phyloP scores from a whole-genome alignment of 1,140 invertebrate species.

The Andricus grossulariae region DNA sequence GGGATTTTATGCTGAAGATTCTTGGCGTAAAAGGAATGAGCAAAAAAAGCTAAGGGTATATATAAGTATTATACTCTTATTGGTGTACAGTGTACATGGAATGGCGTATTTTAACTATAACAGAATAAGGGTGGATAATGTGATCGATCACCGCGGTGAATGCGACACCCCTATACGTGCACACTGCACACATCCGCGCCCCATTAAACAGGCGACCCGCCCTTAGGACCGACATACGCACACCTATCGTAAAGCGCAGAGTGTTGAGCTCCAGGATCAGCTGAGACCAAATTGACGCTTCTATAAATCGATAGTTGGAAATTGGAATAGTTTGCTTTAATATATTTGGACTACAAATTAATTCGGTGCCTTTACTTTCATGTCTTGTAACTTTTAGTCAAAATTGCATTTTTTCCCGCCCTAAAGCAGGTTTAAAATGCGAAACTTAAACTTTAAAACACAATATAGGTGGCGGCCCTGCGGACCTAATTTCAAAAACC shows the following conservation, averaged over 20 bases:
- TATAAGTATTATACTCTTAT: not conserved
- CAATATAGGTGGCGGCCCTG: too few relatives aligned
- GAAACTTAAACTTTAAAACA: too few relatives aligned
- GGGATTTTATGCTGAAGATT: too few relatives aligned
- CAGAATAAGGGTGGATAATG: conserved; percentile 69
- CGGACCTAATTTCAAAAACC: too few relatives aligned
- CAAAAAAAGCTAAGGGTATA: too few relatives aligned
- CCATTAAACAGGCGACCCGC: conserved; percentile 68
- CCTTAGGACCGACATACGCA: conserved; percentile 63
- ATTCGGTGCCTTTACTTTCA: too few relatives aligned
- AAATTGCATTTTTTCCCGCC: too few relatives aligned
- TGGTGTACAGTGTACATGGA: conserved; percentile 56
- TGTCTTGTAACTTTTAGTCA: too few relatives aligned
- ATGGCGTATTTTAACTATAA: conserved; percentile 68
- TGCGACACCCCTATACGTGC: conserved; percentile 70
- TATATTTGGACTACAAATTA: too few relatives aligned
- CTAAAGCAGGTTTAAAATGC: too few relatives aligned
- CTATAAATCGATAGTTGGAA: not conserved
- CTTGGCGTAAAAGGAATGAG: too few relatives aligned
- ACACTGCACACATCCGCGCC: conserved; percentile 71
- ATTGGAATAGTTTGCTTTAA: too few relatives aligned
- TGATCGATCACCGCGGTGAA: conserved; percentile 73
- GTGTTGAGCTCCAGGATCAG: conserved; percentile 34
- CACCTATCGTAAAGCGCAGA: conserved; percentile 54
- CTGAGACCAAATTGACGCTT: conserved; percentile 36